Evolutionary conservation across 2,113 vertebrate species (phyloP).

Genomic region (Meleagris gallopavo): DNA sequence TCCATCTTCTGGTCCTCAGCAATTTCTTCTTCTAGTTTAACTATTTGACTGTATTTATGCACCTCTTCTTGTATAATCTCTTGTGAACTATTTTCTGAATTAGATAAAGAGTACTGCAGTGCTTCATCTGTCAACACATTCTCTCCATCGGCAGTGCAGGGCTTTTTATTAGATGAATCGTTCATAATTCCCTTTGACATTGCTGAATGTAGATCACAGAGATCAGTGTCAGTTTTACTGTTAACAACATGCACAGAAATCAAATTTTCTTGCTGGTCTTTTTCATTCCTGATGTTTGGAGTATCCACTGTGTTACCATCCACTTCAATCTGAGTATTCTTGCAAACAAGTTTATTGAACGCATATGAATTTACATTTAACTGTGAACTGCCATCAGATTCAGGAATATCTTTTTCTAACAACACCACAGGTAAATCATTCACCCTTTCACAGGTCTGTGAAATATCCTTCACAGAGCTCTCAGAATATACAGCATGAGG

Average conservation of each 20-base stretch:
- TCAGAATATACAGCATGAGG: conserved; percentile 61
- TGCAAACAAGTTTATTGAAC: conserved; percentile 57
- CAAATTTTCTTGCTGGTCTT: conserved; percentile 60
- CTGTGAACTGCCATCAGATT: conserved; percentile 56
- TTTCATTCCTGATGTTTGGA: conserved; percentile 68
- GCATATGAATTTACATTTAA: neutral
- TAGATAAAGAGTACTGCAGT: conserved; percentile 53
- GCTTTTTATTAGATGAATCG: conserved; percentile 63
- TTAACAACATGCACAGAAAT: conserved; percentile 65
- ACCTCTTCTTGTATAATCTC: conserved; percentile 69
- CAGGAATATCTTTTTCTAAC: conserved; percentile 63
- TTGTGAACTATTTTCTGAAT: conserved; percentile 70
- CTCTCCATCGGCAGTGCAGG: conserved; percentile 57
- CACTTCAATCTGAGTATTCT: conserved; percentile 55
- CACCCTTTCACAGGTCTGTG: conserved; percentile 62
- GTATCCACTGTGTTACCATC: conserved; percentile 63
- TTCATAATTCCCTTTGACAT: conserved; percentile 65
- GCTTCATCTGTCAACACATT: conserved; percentile 52
- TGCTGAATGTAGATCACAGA: conserved; percentile 65
- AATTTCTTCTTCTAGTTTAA: conserved; percentile 80
- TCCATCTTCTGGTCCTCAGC: conserved; percentile 82
- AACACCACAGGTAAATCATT: neutral
- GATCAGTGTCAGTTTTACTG: conserved; percentile 59
- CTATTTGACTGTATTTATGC: conserved; percentile 70
- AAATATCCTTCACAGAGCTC: conserved; percentile 47